Evolutionary conservation across 1,140 invertebrate genomes (phyloP), one percentile per base, ranked within the genome.

Genomic region (Drosophila watanabei): DNA sequence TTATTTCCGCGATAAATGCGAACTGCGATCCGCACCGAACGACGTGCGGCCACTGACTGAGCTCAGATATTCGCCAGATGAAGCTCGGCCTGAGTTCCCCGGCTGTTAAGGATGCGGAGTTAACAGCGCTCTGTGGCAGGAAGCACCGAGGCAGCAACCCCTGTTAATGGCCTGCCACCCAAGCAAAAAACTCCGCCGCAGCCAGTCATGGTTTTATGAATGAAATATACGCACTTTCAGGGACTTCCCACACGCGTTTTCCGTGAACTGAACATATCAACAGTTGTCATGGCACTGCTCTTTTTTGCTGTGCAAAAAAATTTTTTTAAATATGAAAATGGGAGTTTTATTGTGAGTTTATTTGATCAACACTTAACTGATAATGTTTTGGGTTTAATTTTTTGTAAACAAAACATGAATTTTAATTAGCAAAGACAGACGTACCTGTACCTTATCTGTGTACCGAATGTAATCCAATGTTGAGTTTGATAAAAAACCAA

Each of bases 21-120:
- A 64, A 61, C n/a, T 69, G 82, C 86, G 86, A 89, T 89, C 86
- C 75, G 65, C 66, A 82, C 60, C 51, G 71, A 82, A 73, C 75
- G 79, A 89, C 49, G 51, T 69, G 48, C 64, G 62, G 72, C 79
- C 52, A 71, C 63, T 73, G 84, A 89, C 82, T 89, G 85, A 90
- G 75, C 86, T 83, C 82, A 86, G 66, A 82, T 72, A 71, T 89
- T 71, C 72, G 33, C 54, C 35, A 20, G 56, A 28, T 72, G 56
- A 83, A 85, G 86, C 82, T 85, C 70, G 73, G 86, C 43, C 65
- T 68, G 49, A 57, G 45, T 39, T 24, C 24, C 18, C 18, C 8
- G 61, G 4, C 80, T 84, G 80, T 56, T 51, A 83, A 88, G 85
- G 85, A 88, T 60, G 75, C 78, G 71, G 32, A 59, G 60, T 64